Percentiles rank a stretch among this genome's conserved stretches.
These are phyloP conservation scores for Melanotaenia duboulayi DNA, from an alignment of 2,113 vertebrate species.

Conservation along the genomic window DNA sequence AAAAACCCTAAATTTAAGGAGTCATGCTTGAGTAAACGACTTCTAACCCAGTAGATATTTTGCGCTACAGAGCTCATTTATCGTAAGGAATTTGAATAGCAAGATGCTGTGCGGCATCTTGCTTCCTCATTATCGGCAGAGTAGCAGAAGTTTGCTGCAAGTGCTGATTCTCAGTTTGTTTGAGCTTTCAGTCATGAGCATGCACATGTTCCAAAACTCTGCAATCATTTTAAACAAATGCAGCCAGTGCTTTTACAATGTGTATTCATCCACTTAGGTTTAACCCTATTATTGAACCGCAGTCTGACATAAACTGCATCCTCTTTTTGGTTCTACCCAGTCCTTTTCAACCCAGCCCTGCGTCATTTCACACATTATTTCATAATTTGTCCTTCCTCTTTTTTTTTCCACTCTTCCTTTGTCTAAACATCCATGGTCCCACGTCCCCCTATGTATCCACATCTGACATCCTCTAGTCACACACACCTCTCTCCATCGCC, in stretches of 20 bases:
- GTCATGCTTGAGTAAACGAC: constrained; percentile 14
- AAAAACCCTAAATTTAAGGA: background rate
- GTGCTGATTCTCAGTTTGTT: constrained; percentile 31
- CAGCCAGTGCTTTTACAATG: background rate
- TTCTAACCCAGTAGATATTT: constrained; percentile 24
- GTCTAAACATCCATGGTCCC: constrained; percentile 53
- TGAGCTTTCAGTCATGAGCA: constrained; percentile 22
- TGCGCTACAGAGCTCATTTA: constrained; percentile 44
- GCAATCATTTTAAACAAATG: constrained; percentile 18
- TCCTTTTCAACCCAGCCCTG: constrained; percentile 7
- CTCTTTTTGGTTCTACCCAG: constrained; percentile 65
- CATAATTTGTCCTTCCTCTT: constrained; percentile 61
- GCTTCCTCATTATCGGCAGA: constrained; percentile 48
- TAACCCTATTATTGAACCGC: background rate
- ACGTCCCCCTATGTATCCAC: constrained; percentile 46
- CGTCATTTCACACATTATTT: constrained; percentile 56
- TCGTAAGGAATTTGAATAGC: constrained; percentile 38
- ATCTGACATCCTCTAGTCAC: constrained; percentile 49
- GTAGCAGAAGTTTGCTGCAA: constrained; percentile 48
- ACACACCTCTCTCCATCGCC: constrained; percentile 14
- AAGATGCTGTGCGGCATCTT: constrained; percentile 23
- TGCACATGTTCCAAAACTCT: constrained; percentile 16
- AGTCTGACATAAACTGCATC: constrained; percentile 65
- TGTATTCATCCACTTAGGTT: constrained; percentile 21
- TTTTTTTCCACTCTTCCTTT: constrained; percentile 55